phyloP scores from a whole-genome alignment of 2,888 invertebrate genomes.

The Ctena decussata region DNA sequence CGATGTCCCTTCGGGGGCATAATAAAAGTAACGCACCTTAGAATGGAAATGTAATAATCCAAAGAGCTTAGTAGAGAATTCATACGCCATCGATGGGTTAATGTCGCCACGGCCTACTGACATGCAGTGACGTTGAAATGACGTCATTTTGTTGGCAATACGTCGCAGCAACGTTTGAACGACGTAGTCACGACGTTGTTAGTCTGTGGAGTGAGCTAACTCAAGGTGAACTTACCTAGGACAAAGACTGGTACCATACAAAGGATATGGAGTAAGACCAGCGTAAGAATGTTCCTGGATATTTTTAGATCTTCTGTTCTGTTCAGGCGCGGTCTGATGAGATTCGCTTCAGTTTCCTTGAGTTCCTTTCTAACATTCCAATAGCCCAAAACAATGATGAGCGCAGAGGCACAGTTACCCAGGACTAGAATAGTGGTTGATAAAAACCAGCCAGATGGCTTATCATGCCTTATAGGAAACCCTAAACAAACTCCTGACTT shows the following conservation, averaged over 20 bases:
- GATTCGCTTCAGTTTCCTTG: not conserved
- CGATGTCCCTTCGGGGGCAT: too few relatives aligned
- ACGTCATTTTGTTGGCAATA: too few relatives aligned
- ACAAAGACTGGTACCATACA: not conserved
- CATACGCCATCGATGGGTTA: too few relatives aligned
- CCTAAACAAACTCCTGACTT: not conserved
- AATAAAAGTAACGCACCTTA: too few relatives aligned
- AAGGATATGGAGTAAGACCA: not conserved
- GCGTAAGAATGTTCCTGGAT: not conserved
- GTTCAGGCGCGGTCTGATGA: not conserved
- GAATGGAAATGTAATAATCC: too few relatives aligned
- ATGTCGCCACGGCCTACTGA: too few relatives aligned
- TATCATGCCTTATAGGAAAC: not conserved
- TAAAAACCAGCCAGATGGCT: not conserved
- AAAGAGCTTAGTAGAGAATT: too few relatives aligned
- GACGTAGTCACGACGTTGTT: too few relatives aligned
- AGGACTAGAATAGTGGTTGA: not conserved
- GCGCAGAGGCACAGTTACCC: not conserved
- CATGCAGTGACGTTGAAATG: too few relatives aligned
- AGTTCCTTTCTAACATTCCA: not conserved
- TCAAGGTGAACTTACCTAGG: not conserved
- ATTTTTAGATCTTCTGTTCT: not conserved
- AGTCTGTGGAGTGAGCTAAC: too few relatives aligned
- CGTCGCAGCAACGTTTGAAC: too few relatives aligned
- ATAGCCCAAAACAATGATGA: not conserved